Base-by-base conservation (phyloP, 2,888 invertebrate species). In the Sesia bembeciformis region DNA sequence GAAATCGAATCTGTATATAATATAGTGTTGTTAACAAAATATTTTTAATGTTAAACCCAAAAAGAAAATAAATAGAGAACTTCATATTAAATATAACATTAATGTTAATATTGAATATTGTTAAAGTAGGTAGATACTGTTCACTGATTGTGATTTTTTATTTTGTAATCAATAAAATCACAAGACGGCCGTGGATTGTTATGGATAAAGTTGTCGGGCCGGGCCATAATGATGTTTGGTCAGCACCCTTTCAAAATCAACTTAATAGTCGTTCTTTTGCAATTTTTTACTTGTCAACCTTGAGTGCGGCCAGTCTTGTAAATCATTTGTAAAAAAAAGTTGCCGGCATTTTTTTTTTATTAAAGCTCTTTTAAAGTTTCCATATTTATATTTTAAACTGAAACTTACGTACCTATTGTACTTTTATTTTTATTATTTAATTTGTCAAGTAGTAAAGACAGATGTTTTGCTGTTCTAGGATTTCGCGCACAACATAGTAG, bases 231-330 rank as follows among this genome's bases (percentile, higher is more conserved):
- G 46, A 46, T 46, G 23, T 46, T 46, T 46, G 46, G 46, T 46
- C 46, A 46, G 43, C 58, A 62, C 62, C 68, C 66, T 72, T 71
- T 68, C 72, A 70, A 72, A 73, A 72, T 63, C 62, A 58, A 59
- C 66, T 61, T 62, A 68, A 66, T 63, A 64, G 57, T 53, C 53
- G 59, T 55, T 55, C 58, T 72, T 67, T 68, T 64, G 68, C 64
- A 71, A 74, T 53, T 62, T 59, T 60, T 59, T 39, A 57, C 39
- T 39, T 7, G 39, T 43, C 54, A 40, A 60, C 62, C 66, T 65
- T 64, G 62, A 55, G 46, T 50, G 23, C 38, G 50, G 6, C 50
- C 50, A 50, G 50, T 50, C 7, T 50, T 39, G 42, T 50, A 39
- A 50, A 39, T 50, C 23, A 50, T 39, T 5, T 6, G 38, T 5